Conservation (phyloP, 53 echinoderm and acorn worm genomes). For the Holothuria leucospilota region DNA sequence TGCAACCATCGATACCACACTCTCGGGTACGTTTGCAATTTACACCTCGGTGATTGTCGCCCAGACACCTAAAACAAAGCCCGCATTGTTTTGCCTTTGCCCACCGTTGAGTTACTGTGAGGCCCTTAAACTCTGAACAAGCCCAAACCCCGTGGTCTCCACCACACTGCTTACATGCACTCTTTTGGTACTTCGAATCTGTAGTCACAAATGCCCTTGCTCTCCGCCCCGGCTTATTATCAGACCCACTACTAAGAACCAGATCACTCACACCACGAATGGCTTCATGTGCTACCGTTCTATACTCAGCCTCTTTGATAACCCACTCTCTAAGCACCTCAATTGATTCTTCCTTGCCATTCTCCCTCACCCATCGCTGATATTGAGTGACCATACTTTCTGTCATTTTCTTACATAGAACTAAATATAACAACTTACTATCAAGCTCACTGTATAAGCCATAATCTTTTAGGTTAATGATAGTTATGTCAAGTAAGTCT, state of each 20-base stretch:
- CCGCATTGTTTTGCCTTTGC: background rate
- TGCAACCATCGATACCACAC: conserved; percentile 28
- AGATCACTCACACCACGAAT: background rate
- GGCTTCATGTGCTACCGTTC: conserved; percentile 28
- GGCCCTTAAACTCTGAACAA: background rate
- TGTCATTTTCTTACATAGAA: too few species aligned
- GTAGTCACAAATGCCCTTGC: background rate
- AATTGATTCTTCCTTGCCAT: too few species aligned
- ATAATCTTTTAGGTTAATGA: too few species aligned
- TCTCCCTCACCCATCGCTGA: too few species aligned
- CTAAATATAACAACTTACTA: too few species aligned
- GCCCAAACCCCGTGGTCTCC: conserved; percentile 9
- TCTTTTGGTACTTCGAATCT: background rate
- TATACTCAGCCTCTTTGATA: background rate
- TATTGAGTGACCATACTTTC: too few species aligned
- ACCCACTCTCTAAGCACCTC: background rate
- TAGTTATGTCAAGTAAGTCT: too few species aligned
- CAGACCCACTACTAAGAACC: background rate
- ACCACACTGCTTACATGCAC: background rate
- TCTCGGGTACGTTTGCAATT: background rate
- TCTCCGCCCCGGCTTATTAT: background rate
- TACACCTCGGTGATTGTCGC: background rate
- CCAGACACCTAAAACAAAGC: background rate
- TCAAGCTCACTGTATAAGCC: too few species aligned
- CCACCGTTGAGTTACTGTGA: background rate